These are phyloP conservation scores for Nesoenas mayeri DNA, from an alignment of 2,113 vertebrate genomes.

Conservation along the genomic window DNA sequence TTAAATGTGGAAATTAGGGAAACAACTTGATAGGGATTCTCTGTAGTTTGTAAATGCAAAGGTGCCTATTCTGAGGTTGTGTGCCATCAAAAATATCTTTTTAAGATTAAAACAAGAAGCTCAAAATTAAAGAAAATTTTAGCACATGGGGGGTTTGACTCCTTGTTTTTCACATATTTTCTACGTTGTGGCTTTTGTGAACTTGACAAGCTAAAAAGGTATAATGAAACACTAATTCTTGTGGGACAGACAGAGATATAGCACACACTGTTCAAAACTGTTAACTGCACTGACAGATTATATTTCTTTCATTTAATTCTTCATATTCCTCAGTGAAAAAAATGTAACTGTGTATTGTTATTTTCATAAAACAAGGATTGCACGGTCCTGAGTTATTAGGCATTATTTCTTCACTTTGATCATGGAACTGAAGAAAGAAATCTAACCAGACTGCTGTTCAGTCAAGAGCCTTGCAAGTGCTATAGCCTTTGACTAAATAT, in stretches of 20 bases:
- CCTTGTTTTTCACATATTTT: not conserved
- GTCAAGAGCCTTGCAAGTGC: not conserved
- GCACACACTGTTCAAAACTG: not conserved
- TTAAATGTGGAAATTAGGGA: not conserved
- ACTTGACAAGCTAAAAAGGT: not conserved
- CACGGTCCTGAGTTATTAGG: not conserved
- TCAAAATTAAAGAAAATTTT: conserved; percentile 41
- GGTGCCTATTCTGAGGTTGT: conserved; percentile 31
- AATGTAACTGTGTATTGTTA: not conserved
- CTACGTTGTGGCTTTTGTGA: not conserved
- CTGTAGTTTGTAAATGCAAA: conserved; percentile 11
- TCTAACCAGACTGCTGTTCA: not conserved
- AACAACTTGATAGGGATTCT: not conserved
- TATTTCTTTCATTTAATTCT: not conserved
- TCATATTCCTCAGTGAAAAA: not conserved
- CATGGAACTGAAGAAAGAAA: not conserved
- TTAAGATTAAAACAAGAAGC: conserved; percentile 14
- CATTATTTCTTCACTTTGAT: not conserved
- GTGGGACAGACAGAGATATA: not conserved
- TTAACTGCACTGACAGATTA: not conserved
- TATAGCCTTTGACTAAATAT: not conserved
- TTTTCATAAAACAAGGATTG: not conserved
- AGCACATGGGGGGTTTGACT: not conserved
- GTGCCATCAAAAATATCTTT: conserved; percentile 20
- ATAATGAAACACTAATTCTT: not conserved